Conservation (phyloP, 2,113 vertebrate species). For the Oryctolagus cuniculus region DNA sequence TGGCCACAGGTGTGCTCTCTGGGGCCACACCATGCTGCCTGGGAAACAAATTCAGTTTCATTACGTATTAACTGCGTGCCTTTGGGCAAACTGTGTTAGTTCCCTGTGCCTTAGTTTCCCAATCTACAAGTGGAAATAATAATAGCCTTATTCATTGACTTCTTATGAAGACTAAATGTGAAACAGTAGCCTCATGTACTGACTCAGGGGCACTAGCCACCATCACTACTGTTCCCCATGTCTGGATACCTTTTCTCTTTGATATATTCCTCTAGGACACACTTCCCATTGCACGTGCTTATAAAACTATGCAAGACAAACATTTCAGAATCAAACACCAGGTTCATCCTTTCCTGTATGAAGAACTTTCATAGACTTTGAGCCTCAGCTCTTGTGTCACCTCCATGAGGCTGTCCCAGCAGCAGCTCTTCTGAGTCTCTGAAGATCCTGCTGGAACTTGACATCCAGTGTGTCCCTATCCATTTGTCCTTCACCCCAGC, state of each 20-base stretch:
- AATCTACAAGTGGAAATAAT: background rate
- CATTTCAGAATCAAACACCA: background rate
- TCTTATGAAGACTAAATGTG: background rate
- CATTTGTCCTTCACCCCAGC: background rate
- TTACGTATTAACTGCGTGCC: background rate
- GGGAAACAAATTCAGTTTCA: background rate
- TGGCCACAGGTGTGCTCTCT: background rate
- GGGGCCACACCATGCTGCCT: background rate
- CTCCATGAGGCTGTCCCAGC: background rate
- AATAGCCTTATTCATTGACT: background rate
- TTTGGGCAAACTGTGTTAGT: background rate
- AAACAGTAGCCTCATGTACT: rapidly evolving
- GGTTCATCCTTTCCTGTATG: background rate
- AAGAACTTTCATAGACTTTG: background rate
- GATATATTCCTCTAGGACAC: background rate
- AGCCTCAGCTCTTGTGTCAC: background rate
- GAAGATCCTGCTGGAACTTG: too few relatives aligned
- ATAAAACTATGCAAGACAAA: background rate
- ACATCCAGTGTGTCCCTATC: background rate
- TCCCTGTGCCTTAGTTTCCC: background rate
- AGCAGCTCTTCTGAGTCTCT: background rate
- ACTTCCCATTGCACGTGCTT: background rate
- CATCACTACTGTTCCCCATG: background rate
- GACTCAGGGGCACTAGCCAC: background rate
- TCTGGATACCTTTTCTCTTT: background rate